Conservation (phyloP, 2,113 vertebrate species). For the Cryptomyrus ogoouensis region DNA sequence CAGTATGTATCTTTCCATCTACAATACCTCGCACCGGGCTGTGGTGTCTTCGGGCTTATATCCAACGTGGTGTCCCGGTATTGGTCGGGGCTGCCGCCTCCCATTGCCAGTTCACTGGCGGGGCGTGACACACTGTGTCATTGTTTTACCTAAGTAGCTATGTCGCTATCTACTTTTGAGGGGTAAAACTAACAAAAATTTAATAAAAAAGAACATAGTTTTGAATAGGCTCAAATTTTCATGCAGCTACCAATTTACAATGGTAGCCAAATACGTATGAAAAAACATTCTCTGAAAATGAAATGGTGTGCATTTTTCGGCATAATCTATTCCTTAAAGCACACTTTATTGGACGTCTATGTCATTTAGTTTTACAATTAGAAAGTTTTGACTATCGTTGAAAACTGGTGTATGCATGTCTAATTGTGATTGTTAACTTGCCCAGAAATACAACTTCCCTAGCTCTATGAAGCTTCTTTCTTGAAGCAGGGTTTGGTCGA, state of each 20-base stretch:
- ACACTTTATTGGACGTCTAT: neutral
- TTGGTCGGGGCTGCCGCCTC: too few species aligned
- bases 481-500: too few species aligned
- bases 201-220: neutral
- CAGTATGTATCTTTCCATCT: too few species aligned
- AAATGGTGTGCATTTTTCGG: neutral
- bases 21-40: too few species aligned
- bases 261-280: neutral
- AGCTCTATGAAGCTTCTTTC: too few species aligned
- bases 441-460: too few species aligned
- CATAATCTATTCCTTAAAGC: neutral
- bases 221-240: neutral
- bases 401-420: neutral
- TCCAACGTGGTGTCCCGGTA: too few species aligned
- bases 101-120: too few species aligned
- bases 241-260: neutral
- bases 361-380: neutral
- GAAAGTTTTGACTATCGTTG: neutral
- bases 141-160: neutral
- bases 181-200: neutral
- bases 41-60: too few species aligned
- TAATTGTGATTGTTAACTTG: neutral
- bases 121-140: too few species aligned
- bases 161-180: neutral
- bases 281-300: neutral